Conservation (phyloP, 2,888 invertebrate genomes). For the Drosophila multiciliata region DNA sequence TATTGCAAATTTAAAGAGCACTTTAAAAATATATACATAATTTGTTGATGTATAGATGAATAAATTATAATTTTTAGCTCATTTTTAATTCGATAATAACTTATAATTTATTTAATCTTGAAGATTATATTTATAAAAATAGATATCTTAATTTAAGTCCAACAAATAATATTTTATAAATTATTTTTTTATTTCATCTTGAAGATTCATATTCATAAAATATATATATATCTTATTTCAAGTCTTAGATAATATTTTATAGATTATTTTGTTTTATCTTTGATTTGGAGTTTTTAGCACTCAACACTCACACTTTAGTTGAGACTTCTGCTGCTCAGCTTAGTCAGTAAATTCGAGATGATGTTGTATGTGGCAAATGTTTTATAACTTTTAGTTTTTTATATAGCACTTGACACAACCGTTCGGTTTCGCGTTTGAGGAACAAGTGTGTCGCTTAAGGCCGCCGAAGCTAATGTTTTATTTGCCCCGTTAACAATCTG, state of each 20-base stretch:
- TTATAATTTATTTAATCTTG: background rate
- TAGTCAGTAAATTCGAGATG: background rate
- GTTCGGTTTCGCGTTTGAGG: slow-evolving; percentile 74
- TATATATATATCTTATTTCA: background rate
- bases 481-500: slow-evolving; percentile 80
- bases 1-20: background rate
- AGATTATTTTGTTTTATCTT: background rate
- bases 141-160: no score
- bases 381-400: slow-evolving; percentile 13
- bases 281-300: background rate
- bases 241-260: background rate
- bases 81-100: background rate
- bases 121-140: background rate
- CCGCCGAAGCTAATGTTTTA: slow-evolving; percentile 78
- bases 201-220: background rate
- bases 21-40: background rate
- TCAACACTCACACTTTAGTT: slow-evolving; percentile 22
- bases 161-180: no score
- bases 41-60: background rate
- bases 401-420: slow-evolving; percentile 74
- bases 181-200: background rate
- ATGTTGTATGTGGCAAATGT: slow-evolving; percentile 12
- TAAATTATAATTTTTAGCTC: background rate
- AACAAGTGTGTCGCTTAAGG: slow-evolving; percentile 72
- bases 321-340: background rate